phyloP scores from a whole-genome alignment of 1,140 invertebrate species.

The Patella vulgata region DNA sequence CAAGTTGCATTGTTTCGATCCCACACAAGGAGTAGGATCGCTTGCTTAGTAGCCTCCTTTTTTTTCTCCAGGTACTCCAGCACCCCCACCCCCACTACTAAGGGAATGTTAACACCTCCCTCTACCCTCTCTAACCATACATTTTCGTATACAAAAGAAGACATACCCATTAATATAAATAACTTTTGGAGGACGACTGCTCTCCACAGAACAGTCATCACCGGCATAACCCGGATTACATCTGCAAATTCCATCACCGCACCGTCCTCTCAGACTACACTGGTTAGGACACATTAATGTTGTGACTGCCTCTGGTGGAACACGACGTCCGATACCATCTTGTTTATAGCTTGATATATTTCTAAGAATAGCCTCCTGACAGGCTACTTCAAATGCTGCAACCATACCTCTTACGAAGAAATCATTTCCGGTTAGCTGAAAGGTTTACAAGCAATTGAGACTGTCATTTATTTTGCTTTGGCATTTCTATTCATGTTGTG shows the following conservation, averaged over 20 bases:
- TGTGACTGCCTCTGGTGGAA: conserved; percentile 9
- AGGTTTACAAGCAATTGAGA: too few species aligned
- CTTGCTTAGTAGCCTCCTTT: too few species aligned
- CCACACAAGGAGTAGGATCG: too few species aligned
- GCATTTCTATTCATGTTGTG: too few species aligned
- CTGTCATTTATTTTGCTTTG: too few species aligned
- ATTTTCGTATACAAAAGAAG: too few species aligned
- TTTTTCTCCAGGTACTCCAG: too few species aligned
- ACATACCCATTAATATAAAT: conserved; percentile 28
- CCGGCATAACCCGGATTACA: conserved; percentile 29
- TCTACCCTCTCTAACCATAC: too few species aligned
- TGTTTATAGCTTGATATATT: conserved; percentile 21
- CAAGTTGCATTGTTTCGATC: too few species aligned
- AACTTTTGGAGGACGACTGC: conserved; percentile 18
- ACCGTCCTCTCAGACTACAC: conserved; percentile 27
- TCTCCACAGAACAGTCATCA: conserved; percentile 29
- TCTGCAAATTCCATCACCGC: conserved; percentile 23
- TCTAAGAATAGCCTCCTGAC: conserved; percentile 22
- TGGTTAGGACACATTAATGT: conserved; percentile 29
- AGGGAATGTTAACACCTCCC: too few species aligned
- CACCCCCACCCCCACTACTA: too few species aligned
- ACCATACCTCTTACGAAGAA: conserved; percentile 21
- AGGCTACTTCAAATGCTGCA: conserved; percentile 31
- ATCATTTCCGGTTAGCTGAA: conserved; percentile 24
- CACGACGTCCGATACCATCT: conserved; percentile 6